Evolutionary conservation across 2,888 invertebrate genomes (phyloP), one percentile per base, ranked within the genome.

Genomic region (Coecobrya sp.): DNA sequence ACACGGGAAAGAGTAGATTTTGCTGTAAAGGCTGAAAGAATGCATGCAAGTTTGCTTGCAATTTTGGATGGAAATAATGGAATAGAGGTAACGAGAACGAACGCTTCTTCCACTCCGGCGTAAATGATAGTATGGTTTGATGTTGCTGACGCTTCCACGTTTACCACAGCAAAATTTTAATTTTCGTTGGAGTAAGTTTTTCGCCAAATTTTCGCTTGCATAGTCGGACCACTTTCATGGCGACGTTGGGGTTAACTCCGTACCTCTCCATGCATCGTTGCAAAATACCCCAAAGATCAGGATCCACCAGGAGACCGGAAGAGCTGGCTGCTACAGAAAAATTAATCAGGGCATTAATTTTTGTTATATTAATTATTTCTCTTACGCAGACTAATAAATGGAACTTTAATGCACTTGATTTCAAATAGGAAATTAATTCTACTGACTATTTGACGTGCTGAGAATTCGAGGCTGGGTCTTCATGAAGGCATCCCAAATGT

Each of bases 161-260:
- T 36, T 65, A 85, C 62, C 62, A 42, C 65, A 85, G 36, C 45
- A 85, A 45, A 68, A 65, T 65, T 45, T 85, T 85, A n/a, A 85
- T 68, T 10, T 85, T 36, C 16, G 42, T 19, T 11, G 30, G 85
- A 13, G 27, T 76, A 22, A 76, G 76, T 4, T 85, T 85, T 25
- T 85, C 85, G 7, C 85, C 85, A 62, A 65, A 85, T 36, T 30
- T 85, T 45, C 65, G 62, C 45, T 68, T 85, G 27, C 62, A 45
- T 11, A 85, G 65, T 19, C 65, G 36, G 1, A 85, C 19, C 13
- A 85, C 49, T 49, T 85, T 85, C 5, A 36, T 85, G 16, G 85
- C 85, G 22, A 85, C 19, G 36, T 65, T 85, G 2, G 85, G 85
- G 8, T n/a, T 42, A 2, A 85, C 68, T 85, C 85, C 85, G 19